Evolutionary conservation across 2,888 invertebrate genomes (phyloP).

Genomic region (Drosophila picticornis): DNA sequence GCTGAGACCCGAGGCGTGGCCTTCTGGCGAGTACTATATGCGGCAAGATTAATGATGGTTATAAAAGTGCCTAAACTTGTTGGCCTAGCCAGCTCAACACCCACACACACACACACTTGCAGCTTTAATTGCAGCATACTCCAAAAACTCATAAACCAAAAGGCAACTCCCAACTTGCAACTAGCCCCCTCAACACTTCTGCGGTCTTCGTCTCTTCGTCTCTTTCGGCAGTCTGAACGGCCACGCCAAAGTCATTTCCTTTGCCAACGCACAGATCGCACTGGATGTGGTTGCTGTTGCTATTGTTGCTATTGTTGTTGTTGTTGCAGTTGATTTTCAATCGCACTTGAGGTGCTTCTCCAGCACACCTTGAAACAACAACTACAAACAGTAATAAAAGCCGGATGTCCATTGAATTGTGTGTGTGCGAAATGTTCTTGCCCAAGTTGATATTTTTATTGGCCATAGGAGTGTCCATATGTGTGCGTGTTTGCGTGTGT

Average conservation of each 20-base stretch:
- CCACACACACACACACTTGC: slow-evolving; percentile 29
- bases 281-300: slow-evolving; percentile 19
- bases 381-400: slow-evolving; percentile 50
- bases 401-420: slow-evolving; percentile 69
- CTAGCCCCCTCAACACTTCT: slow-evolving; percentile 10
- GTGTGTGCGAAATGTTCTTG: slow-evolving; percentile 44
- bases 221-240: slow-evolving; percentile 1
- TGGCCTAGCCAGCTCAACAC: slow-evolving; percentile 36
- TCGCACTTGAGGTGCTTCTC: slow-evolving; percentile 76
- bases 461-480: slow-evolving; percentile 20
- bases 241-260: slow-evolving; percentile 65
- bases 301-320: not conserved
- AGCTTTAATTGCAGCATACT: not conserved
- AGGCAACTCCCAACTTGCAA: slow-evolving; percentile 4
- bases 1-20: slow-evolving; percentile 51
- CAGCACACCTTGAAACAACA: slow-evolving; percentile 58
- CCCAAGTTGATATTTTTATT: slow-evolving; percentile 48
- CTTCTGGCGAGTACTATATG: slow-evolving; percentile 34
- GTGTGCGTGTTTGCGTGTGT: slow-evolving; percentile 16
- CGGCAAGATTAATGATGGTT: slow-evolving; percentile 65
- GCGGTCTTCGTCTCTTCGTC: not conserved
- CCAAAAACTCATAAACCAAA: slow-evolving; percentile 14
- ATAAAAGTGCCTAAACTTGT: slow-evolving; percentile 53
- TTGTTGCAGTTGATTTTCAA: slow-evolving; percentile 56
- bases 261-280: slow-evolving; percentile 70